Conservation (phyloP, 1,140 invertebrate genomes). For the Asbolus verrucosus region DNA sequence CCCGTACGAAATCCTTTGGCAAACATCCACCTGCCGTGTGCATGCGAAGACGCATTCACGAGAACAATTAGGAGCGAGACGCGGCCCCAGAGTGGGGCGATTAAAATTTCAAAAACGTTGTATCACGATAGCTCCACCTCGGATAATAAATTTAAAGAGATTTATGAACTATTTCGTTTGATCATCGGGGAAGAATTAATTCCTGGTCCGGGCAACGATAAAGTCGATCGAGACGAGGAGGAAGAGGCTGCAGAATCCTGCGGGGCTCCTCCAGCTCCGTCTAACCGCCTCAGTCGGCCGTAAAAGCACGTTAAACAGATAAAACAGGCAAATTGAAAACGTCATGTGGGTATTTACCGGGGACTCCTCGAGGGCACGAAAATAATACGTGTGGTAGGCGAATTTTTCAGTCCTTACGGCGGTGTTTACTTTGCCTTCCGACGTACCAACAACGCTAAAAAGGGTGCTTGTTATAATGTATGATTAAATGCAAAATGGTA, state of each 20-base stretch:
- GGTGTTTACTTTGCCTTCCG: no score
- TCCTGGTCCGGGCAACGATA: conserved; percentile 22
- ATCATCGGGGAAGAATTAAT: conserved; percentile 40
- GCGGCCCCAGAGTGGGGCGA: background rate
- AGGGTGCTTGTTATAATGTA: no score
- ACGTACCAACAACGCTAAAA: no score
- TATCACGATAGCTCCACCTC: background rate
- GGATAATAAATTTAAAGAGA: conserved; percentile 33
- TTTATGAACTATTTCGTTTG: conserved; percentile 33
- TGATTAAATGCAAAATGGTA: no score
- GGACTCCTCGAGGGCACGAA: conserved; percentile 36
- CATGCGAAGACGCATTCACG: no score
- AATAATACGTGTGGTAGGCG: conserved; percentile 40
- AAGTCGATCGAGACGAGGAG: conserved; percentile 33
- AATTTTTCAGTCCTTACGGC: background rate
- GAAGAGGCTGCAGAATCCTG: conserved; percentile 9
- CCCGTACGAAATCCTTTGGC: no score
- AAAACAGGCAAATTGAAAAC: conserved; percentile 54
- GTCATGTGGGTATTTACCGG: conserved; percentile 54
- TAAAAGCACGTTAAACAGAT: conserved; percentile 53
- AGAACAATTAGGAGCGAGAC: no score
- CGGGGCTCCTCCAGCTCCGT: conserved; percentile 18
- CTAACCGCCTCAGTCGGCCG: conserved; percentile 39
- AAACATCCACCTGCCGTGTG: no score
- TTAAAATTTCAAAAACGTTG: conserved; percentile 12